Conservation (phyloP, 1,140 invertebrate genomes). For the Pinna nobilis region DNA sequence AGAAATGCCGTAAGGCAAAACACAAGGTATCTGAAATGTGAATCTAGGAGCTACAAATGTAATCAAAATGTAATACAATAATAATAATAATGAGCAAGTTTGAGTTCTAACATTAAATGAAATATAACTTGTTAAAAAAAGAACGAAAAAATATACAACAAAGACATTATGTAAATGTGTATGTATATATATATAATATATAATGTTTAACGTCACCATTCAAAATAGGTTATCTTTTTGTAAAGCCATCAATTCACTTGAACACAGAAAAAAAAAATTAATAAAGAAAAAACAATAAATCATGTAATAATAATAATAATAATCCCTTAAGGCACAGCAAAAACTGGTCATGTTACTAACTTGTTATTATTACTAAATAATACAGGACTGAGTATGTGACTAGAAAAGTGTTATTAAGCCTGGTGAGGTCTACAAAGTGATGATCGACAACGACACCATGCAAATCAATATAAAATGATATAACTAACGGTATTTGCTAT, state of each 20-base stretch:
- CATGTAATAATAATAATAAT: no score
- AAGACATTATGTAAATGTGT: slow-evolving; percentile 42
- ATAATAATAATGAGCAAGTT: slow-evolving; percentile 38
- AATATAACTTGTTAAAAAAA: slow-evolving; percentile 43
- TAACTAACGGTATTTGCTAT: no score
- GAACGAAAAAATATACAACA: slow-evolving; percentile 47
- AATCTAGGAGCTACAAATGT: neutral
- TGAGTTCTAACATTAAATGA: slow-evolving; percentile 39
- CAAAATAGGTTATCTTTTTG: slow-evolving; percentile 39
- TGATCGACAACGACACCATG: neutral
- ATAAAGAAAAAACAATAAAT: slow-evolving; percentile 40
- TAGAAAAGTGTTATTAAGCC: slow-evolving; percentile 48
- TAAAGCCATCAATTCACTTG: slow-evolving; percentile 42
- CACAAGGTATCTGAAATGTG: neutral
- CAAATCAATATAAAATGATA: no score
- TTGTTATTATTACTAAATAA: slow-evolving; percentile 49
- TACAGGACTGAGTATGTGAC: slow-evolving; percentile 63
- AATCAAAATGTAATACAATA: slow-evolving; percentile 20
- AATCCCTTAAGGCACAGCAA: slow-evolving; percentile 70
- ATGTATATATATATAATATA: slow-evolving; percentile 40
- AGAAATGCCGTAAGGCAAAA: neutral
- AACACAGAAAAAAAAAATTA: slow-evolving; percentile 42
- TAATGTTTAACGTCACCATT: slow-evolving; percentile 45
- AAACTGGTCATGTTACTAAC: slow-evolving; percentile 51
- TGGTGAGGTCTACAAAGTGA: neutral